A percentile compares a stretch with the other conserved stretches of the same genome.
These are phyloP conservation scores for Aleiodes alternator DNA, from an alignment of 2,888 invertebrate genomes.

Conservation along the genomic window DNA sequence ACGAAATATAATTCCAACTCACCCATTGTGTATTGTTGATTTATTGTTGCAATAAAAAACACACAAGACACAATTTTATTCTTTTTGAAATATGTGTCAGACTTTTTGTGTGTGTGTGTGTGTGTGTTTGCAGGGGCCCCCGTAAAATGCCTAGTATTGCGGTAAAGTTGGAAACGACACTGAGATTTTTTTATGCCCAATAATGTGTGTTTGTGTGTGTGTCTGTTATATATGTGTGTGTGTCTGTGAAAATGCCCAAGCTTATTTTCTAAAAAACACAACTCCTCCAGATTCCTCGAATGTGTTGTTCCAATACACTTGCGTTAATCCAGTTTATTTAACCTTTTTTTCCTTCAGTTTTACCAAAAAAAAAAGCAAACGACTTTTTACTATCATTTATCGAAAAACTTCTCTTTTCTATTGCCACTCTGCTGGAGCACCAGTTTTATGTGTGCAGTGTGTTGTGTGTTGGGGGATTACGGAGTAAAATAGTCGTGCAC, in stretches of 20 bases:
- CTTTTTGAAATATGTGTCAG: not conserved
- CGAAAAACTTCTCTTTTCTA: too few species aligned
- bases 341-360: not conserved
- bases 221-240: too few species aligned
- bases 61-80: slow-evolving; percentile 5
- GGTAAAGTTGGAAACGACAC: slow-evolving; percentile 10
- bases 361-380: too few species aligned
- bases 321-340: not conserved
- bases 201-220: too few species aligned
- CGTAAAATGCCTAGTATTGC: not conserved
- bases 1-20: slow-evolving; percentile 13
- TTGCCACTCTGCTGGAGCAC: too few species aligned
- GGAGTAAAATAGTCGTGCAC: too few species aligned
- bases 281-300: not conserved
- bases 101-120: not conserved
- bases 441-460: too few species aligned
- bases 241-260: not conserved
- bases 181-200: not conserved
- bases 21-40: slow-evolving; percentile 39
- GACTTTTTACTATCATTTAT: too few species aligned
- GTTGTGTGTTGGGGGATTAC: too few species aligned
- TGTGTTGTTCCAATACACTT: not conserved
- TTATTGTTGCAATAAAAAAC: not conserved
- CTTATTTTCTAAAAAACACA: not conserved
- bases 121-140: too few species aligned